Base-by-base conservation (phyloP, 2,888 invertebrate genomes). In the Ophion slaviceki region DNA sequence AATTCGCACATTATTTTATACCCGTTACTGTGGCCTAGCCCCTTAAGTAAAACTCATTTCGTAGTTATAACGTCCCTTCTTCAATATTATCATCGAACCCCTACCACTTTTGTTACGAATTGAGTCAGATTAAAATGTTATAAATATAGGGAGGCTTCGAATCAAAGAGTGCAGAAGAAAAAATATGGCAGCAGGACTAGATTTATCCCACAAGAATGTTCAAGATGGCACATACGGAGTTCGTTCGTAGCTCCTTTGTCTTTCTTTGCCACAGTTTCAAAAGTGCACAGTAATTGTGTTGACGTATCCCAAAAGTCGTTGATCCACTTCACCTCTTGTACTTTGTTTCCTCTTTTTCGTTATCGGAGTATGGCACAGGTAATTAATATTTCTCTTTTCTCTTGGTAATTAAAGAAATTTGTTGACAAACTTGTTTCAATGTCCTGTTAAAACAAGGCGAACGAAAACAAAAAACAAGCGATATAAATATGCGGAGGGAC, bases 251-350 rank as follows among this genome's bases (percentile, higher is more conserved):
- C 40, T 36, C 32, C 7, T 64, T 67, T 32, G 11, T 32, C 67
- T 59, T 59, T 32, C 66, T 59, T 59, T 45, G 11, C 40, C 75
- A 53, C 68, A 32, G 28, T 62, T 61, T 68, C 14, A 32, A 36
- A 67, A 40, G 62, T 32, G 75, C 81, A 81, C 74, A 53, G 14
- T 28, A 45, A 67, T 81, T 32, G n/a, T n/a, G 40, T 53, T 8
- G 53, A 53, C 53, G 53, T 66, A 53, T 57, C 40, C 20, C 28
- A 17, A 80, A 24, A 67, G 20, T 66, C 20, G 20, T 75, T 62
- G 36, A 70, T 77, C 40, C 77, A 84, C 84, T 84, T 68, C 66
- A 77, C 67, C 57, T 78, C 53, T 70, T 28, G 36, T 61, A 57
- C 32, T 45, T 24, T 28, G 32, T 20, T 32, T 53, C 61, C 17